These are phyloP conservation scores for Acanthopagrus latus DNA, from an alignment of 2,797 vertebrate species.

Conservation along the genomic window DNA sequence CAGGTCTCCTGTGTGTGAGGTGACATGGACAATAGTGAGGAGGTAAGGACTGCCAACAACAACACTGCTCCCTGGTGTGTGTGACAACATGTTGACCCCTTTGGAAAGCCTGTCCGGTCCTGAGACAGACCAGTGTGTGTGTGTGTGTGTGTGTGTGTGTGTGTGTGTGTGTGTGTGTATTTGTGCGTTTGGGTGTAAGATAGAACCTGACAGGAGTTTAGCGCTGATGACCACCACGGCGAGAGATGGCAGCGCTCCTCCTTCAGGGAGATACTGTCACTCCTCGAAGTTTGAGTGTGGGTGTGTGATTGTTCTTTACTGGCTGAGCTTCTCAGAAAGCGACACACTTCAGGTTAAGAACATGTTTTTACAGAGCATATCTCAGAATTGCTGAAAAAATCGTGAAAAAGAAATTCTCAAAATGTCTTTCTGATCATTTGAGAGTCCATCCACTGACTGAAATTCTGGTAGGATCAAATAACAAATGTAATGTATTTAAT, in stretches of 20 bases:
- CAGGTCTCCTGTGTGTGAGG: conserved; percentile 44
- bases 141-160: no score
- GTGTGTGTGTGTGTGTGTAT: conserved; percentile 32
- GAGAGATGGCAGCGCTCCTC: conserved; percentile 62
- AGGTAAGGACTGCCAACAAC: conserved; percentile 59
- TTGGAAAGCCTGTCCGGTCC: conserved; percentile 50
- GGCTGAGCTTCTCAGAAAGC: conserved; percentile 38
- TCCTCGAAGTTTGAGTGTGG: conserved; percentile 35
- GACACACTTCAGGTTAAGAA: neutral
- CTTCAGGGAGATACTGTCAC: conserved; percentile 67
- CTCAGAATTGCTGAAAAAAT: neutral
- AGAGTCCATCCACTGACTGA: no score
- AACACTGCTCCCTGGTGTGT: conserved; percentile 58
- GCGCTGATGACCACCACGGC: conserved; percentile 68
- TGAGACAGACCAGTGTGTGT: conserved; percentile 50
- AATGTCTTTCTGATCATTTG: neutral
- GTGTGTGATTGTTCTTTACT: conserved; percentile 42
- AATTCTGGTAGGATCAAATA: no score
- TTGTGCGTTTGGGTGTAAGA: conserved; percentile 55
- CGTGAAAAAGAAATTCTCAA: neutral
- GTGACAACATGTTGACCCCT: conserved; percentile 69
- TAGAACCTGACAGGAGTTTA: conserved; percentile 84
- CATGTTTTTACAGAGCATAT: neutral
- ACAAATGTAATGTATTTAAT: no score
- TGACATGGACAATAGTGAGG: conserved; percentile 59